Conservation (phyloP, 2,888 invertebrate genomes). For the Iselma pallidipennis region DNA sequence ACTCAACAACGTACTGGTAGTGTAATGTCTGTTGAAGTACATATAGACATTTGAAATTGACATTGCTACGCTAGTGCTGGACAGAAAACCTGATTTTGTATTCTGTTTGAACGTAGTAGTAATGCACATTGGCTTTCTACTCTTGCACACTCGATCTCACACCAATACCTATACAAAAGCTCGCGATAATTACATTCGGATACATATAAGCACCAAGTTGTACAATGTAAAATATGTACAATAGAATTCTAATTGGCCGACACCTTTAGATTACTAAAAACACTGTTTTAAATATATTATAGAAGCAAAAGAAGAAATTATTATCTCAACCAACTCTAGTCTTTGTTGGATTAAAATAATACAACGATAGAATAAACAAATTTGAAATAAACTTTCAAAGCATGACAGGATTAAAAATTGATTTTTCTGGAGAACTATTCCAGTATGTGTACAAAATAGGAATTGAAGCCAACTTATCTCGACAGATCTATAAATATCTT, state of each 20-base stretch:
- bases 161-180: conserved; percentile 21
- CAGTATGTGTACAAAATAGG: conserved; percentile 17
- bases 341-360: too few relatives aligned
- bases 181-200: conserved; percentile 21
- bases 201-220: neutral
- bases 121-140: conserved; percentile 23
- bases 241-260: too few relatives aligned
- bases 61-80: conserved; percentile 35
- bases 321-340: too few relatives aligned
- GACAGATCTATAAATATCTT: conserved; percentile 26
- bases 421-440: conserved; percentile 20
- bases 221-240: neutral
- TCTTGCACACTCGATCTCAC: conserved; percentile 22
- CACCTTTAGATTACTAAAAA: too few relatives aligned
- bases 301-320: too few relatives aligned
- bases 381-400: too few relatives aligned
- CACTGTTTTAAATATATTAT: too few relatives aligned
- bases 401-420: too few relatives aligned
- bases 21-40: conserved; percentile 38
- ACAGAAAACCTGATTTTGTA: conserved; percentile 29
- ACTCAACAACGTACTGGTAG: conserved; percentile 31
- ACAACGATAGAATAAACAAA: too few relatives aligned
- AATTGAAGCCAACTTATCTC: conserved; percentile 22
- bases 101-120: conserved; percentile 27
- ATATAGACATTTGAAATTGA: conserved; percentile 44